Base-by-base conservation (phyloP, 2,888 invertebrate species). In the Liposcelis brunnea region DNA sequence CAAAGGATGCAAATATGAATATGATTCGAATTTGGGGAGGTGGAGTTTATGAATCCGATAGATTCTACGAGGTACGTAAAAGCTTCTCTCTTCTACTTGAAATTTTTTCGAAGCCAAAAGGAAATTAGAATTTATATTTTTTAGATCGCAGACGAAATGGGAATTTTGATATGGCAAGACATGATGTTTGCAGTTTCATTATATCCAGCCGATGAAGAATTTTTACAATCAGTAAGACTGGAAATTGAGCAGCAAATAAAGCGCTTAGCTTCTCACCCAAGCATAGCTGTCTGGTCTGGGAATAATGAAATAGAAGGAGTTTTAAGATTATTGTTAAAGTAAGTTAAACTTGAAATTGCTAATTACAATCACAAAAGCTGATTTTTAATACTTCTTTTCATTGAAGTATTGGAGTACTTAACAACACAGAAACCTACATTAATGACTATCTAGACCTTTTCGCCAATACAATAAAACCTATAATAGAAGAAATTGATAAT, bases 1-100 rank as follows among this genome's bases (percentile, higher is more conserved):
- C 81, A 1, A 74, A 72, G 51, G 74, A 78, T 7, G 77, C 80
- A 0, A 75, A 93, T 58, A 90, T 93, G 84, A 85, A 87, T 56
- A 86, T 89, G 78, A 64, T 97, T 11, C 70, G 97, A n/a, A 85
- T 97, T 1, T 98, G 97, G 97, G 97, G 97, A 19, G 97, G 97
- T n/a, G 97, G 94, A 0, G 67, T 89, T 0, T 98, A 95, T 57
- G 95, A 95, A 59, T 77, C 80, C 0, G 85, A 94, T 52, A 71
- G 74, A 47, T 94, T 97, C 62, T 98, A 97, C 60, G 68, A 78
- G n/a, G n/a, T n/a, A n/a, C n/a, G n/a, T n/a, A n/a, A n/a, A n/a
- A n/a, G n/a, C n/a, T n/a, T n/a, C n/a, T n/a, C n/a, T n/a, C n/a
- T n/a, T n/a, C n/a, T n/a, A n/a, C n/a, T n/a, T n/a, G n/a, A n/a